A percentile compares a stretch with the other conserved stretches of the same genome.
These are phyloP conservation scores for Drosophila acutilabella DNA, from an alignment of 2,888 invertebrate species.

Conservation along the genomic window DNA sequence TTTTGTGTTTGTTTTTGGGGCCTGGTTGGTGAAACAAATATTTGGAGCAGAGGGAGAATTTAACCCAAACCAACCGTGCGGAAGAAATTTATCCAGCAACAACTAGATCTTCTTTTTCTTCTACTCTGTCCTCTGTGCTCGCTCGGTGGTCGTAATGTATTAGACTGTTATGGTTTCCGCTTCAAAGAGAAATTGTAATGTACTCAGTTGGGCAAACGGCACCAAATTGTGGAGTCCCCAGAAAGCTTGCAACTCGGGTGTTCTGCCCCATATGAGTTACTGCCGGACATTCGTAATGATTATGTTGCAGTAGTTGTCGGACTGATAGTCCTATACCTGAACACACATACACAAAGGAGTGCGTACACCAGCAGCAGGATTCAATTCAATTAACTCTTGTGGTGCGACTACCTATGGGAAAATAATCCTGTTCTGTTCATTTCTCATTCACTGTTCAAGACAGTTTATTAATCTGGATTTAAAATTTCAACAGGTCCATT, in stretches of 20 bases:
- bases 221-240: neutral
- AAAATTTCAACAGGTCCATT: constrained; percentile 33
- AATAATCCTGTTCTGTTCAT: neutral
- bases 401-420: constrained; percentile 7
- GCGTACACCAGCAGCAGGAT: constrained; percentile 6
- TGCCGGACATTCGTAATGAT: constrained; percentile 67
- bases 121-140: neutral
- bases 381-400: constrained; percentile 30
- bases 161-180: constrained; percentile 45
- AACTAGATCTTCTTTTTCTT: constrained; percentile 1
- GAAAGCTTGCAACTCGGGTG: constrained; percentile 6
- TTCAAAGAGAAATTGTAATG: constrained; percentile 48
- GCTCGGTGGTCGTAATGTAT: constrained; percentile 29
- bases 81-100: constrained; percentile 23
- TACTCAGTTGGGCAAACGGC: constrained; percentile 24
- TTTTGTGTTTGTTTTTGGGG: constrained; percentile 7
- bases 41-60: constrained; percentile 14
- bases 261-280: constrained; percentile 48
- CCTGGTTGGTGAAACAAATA: constrained; percentile 15
- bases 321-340: constrained; percentile 23
- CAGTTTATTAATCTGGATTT: constrained; percentile 47
- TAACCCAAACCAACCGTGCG: constrained; percentile 18
- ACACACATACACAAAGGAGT: neutral
- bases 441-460: constrained; percentile 14
- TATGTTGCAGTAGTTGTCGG: constrained; percentile 55